Conservation (phyloP, 2,888 invertebrate species). For the Parascotia fuliginaria region DNA sequence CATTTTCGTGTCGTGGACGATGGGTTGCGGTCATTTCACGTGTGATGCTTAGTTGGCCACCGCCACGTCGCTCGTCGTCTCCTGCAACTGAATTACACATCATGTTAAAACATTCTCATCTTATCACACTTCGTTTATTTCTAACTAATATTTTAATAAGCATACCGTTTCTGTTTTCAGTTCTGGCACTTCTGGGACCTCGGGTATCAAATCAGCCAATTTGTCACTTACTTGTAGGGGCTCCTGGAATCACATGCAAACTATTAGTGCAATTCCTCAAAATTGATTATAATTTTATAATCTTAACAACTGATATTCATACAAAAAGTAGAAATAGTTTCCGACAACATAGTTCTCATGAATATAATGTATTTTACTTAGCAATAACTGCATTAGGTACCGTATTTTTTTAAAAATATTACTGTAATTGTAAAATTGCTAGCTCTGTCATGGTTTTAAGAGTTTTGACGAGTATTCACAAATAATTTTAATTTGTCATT, state of each 20-base stretch:
- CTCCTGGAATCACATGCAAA: constrained; percentile 62
- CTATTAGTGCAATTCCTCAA: neutral
- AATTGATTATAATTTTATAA: too few species aligned
- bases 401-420: too few species aligned
- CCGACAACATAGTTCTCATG: too few species aligned
- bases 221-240: constrained; percentile 67
- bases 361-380: too few species aligned
- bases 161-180: constrained; percentile 73
- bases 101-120: neutral
- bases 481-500: too few species aligned
- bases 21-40: constrained; percentile 29
- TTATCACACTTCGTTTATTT: neutral
- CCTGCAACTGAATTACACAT: constrained; percentile 54
- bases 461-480: too few species aligned
- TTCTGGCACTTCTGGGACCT: constrained; percentile 75
- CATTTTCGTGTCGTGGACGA: constrained; percentile 53
- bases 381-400: too few species aligned
- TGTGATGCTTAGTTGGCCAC: constrained; percentile 62
- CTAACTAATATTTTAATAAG: neutral
- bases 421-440: too few species aligned
- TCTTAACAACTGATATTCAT: too few species aligned
- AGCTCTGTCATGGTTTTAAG: too few species aligned
- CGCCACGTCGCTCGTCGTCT: constrained; percentile 65
- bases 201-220: constrained; percentile 76
- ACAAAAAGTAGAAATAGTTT: too few species aligned